Conservation (phyloP, 2,888 invertebrate species). For the Ichneumon xanthorius region DNA sequence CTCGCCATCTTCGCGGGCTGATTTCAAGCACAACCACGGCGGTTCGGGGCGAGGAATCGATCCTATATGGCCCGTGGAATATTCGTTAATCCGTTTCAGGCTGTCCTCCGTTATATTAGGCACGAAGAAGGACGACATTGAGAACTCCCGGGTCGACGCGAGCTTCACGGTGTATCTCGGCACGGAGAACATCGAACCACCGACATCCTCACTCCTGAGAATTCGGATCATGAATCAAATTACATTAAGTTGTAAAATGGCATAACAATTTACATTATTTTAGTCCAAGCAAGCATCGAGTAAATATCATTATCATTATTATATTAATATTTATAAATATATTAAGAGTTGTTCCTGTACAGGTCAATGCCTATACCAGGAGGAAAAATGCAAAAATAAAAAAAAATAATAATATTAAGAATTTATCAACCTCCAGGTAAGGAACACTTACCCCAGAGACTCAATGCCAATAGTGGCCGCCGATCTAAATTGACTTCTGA, state of each 20-base stretch:
- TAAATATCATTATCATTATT: too few relatives aligned
- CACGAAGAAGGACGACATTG: constrained; percentile 58
- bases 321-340: too few relatives aligned
- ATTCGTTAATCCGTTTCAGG: constrained; percentile 22
- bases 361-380: too few relatives aligned
- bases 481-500: constrained; percentile 71
- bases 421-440: not conserved
- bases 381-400: not conserved
- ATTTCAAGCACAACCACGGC: constrained; percentile 55
- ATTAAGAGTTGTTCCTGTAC: too few relatives aligned
- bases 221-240: not conserved
- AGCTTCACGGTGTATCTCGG: constrained; percentile 61
- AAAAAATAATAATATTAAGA: not conserved
- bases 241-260: not conserved
- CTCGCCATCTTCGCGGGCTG: constrained; percentile 25
- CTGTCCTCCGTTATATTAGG: constrained; percentile 38
- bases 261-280: not conserved
- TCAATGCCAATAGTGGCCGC: constrained; percentile 53
- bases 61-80: constrained; percentile 29
- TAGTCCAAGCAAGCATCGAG: not conserved
- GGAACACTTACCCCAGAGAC: constrained; percentile 29
- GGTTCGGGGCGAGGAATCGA: constrained; percentile 40
- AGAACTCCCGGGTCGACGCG: constrained; percentile 61
- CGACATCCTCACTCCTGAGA: constrained; percentile 52
- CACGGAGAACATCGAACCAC: constrained; percentile 48